phyloP scores from a whole-genome alignment of 1,140 invertebrate species.

The Thaumetopoea pityocampa region DNA sequence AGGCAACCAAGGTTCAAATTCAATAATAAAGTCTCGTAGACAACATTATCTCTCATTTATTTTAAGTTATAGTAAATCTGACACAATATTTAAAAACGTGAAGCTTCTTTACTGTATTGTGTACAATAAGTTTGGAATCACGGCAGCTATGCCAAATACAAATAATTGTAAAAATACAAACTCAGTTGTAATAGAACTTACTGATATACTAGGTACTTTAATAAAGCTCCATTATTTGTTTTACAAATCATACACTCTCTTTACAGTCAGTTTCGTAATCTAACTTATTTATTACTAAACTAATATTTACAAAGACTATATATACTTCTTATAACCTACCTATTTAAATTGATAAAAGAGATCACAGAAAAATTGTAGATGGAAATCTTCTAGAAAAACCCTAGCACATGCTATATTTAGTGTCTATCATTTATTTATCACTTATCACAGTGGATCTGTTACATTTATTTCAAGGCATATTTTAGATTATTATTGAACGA shows the following conservation, averaged over 20 bases:
- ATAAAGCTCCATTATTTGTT: constrained; percentile 75
- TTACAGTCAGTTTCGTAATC: constrained; percentile 59
- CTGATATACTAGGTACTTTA: constrained; percentile 69
- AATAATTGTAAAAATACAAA: constrained; percentile 75
- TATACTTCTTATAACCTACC: constrained; percentile 64
- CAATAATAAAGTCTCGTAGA: no score
- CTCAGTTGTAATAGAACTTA: constrained; percentile 64
- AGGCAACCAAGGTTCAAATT: no score
- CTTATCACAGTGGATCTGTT: constrained; percentile 70
- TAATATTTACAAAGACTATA: constrained; percentile 67
- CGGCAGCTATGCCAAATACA: constrained; percentile 56
- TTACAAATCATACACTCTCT: constrained; percentile 73
- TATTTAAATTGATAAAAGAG: constrained; percentile 75
- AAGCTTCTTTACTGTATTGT: constrained; percentile 56
- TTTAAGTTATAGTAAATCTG: constrained; percentile 64
- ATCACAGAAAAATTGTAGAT: constrained; percentile 78
- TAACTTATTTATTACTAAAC: constrained; percentile 39
- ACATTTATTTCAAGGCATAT: constrained; percentile 63
- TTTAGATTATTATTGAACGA: constrained; percentile 39
- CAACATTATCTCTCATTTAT: constrained; percentile 62
- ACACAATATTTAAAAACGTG: constrained; percentile 53
- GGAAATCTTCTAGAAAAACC: constrained; percentile 73
- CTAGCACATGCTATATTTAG: constrained; percentile 49
- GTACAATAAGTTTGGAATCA: constrained; percentile 60
- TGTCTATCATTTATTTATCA: constrained; percentile 66